phyloP scores from a whole-genome alignment of 2,888 invertebrate species.

The Acleris laterana region DNA sequence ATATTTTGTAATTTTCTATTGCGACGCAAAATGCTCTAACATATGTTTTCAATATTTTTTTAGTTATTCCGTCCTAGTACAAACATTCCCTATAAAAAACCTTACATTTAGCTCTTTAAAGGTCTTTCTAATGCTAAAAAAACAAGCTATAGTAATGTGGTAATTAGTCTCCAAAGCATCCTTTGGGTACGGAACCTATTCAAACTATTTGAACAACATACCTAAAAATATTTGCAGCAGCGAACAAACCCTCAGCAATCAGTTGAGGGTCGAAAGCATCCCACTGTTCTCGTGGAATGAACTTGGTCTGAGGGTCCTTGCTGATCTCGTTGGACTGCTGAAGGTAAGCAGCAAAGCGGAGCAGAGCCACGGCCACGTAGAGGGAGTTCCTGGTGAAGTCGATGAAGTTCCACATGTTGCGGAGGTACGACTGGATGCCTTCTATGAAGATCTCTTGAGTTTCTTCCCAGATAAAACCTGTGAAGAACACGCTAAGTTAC shows the following conservation, averaged over 20 bases:
- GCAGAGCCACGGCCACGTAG: constrained; percentile 89
- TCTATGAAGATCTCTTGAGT: constrained; percentile 94
- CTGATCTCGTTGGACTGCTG: constrained; percentile 89
- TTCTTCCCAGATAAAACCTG: constrained; percentile 96
- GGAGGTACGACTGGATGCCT: constrained; percentile 93
- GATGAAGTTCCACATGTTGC: constrained; percentile 98
- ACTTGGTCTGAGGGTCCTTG: constrained; percentile 87
- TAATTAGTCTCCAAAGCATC: no score
- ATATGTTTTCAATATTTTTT: no score
- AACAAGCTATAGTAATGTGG: no score
- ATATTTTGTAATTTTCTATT: no score
- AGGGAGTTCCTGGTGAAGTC: constrained; percentile 96
- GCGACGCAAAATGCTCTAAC: no score
- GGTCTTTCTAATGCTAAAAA: no score
- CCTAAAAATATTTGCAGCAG: constrained; percentile 97
- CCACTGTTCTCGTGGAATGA: constrained; percentile 93
- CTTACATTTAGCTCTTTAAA: no score
- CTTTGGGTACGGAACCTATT: no score
- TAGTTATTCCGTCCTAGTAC: no score
- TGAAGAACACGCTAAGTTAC: constrained; percentile 23
- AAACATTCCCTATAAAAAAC: no score
- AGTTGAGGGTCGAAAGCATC: constrained; percentile 96
- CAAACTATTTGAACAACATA: constrained; percentile 45
- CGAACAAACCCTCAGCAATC: constrained; percentile 96
- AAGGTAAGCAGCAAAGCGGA: constrained; percentile 89